A percentile compares a stretch with the other conserved stretches of the same genome.
Evolutionary conservation across 2,113 vertebrate species (phyloP).

Genomic region (Coregonus clupeaformis): DNA sequence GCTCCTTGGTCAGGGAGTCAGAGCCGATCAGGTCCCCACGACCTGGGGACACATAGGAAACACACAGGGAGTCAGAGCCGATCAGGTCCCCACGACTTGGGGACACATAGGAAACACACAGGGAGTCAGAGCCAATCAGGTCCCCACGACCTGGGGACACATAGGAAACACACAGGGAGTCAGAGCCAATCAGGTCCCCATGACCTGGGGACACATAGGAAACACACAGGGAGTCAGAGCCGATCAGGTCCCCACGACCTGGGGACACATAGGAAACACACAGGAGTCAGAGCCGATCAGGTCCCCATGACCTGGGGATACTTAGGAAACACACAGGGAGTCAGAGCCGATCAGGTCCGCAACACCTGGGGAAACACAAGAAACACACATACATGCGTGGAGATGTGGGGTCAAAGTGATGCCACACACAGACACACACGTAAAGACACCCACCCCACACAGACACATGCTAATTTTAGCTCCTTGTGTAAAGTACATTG

Average conservation of each 20-base stretch:
- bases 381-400: slow-evolving; percentile 3
- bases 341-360: background rate
- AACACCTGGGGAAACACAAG: background rate
- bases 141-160: too few relatives aligned
- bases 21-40: too few relatives aligned
- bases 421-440: background rate
- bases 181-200: too few relatives aligned
- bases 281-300: background rate
- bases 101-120: too few relatives aligned
- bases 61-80: too few relatives aligned
- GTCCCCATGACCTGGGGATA: background rate
- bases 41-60: too few relatives aligned
- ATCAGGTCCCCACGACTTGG: too few relatives aligned
- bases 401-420: background rate
- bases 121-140: too few relatives aligned
- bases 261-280: slow-evolving; percentile 11
- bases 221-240: too few relatives aligned
- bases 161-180: too few relatives aligned
- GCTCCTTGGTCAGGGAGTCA: too few relatives aligned
- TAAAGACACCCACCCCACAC: background rate
- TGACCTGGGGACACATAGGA: too few relatives aligned
- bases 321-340: background rate
- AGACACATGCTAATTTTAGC: background rate
- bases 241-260: slow-evolving; percentile 81
- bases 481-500: background rate